Percentiles rank a stretch among this genome's conserved stretches.
Evolutionary conservation across 2,797 vertebrate genomes (phyloP).

Genomic region (Pelodytes ibericus): DNA sequence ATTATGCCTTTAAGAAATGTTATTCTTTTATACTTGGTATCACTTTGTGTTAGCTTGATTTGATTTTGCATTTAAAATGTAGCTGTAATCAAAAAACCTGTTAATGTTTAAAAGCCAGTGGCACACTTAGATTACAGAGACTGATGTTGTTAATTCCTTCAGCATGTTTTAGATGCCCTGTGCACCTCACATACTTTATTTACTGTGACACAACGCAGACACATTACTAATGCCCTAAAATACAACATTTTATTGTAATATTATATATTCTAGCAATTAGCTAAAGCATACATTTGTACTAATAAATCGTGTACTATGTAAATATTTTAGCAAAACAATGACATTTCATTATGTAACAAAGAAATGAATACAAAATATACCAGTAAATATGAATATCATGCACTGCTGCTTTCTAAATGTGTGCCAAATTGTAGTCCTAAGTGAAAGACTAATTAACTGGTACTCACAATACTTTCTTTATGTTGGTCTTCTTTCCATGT

Average conservation of each 20-base stretch:
- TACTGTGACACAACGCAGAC: slow-evolving; percentile 9
- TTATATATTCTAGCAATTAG: slow-evolving; percentile 1
- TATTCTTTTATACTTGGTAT: not conserved
- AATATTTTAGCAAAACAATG: too few species aligned
- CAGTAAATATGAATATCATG: too few species aligned
- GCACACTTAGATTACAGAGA: not conserved
- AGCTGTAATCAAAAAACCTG: slow-evolving; percentile 42
- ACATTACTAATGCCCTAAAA: slow-evolving; percentile 13
- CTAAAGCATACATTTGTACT: too few species aligned
- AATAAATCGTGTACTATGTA: too few species aligned
- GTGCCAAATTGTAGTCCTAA: too few species aligned
- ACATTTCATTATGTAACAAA: too few species aligned
- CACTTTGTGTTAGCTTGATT: slow-evolving; percentile 1
- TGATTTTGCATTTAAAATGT: slow-evolving; percentile 35
- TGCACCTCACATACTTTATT: slow-evolving; percentile 18
- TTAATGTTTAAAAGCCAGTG: slow-evolving; percentile 15
- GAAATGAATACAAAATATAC: too few species aligned
- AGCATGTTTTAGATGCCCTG: slow-evolving; percentile 16
- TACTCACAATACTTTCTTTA: too few species aligned
- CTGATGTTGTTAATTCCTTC: slow-evolving; percentile 17
- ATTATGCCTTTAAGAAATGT: not conserved
- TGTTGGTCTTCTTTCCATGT: too few species aligned
- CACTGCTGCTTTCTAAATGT: too few species aligned
- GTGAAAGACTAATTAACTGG: too few species aligned
- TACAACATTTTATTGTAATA: not conserved